phyloP scores from a whole-genome alignment of 2,797 vertebrate species.

The Anguilla obscura region DNA sequence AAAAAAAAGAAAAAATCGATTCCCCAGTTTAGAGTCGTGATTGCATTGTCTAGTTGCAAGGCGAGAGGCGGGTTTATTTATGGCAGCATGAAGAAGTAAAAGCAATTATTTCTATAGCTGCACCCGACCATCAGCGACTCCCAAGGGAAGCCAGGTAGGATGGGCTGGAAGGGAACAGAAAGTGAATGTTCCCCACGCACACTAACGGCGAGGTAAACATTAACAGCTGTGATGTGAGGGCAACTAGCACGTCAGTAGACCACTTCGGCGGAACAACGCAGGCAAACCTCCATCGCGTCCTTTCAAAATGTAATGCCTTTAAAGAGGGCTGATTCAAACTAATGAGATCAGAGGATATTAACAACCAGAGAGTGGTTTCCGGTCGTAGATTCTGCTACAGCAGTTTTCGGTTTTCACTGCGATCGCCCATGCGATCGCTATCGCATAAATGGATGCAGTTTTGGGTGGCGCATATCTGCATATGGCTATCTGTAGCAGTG shows the following conservation, averaged over 20 bases:
- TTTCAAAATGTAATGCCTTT: background rate
- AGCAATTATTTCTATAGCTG: background rate
- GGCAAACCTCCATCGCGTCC: background rate
- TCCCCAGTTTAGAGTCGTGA: background rate
- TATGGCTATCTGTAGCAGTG: background rate
- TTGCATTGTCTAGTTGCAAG: constrained; percentile 5
- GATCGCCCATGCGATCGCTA: background rate
- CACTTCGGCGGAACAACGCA: background rate
- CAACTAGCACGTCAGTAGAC: background rate
- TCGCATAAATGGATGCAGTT: background rate
- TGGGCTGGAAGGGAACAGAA: constrained; percentile 3
- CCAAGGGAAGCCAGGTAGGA: background rate
- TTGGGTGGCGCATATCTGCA: background rate
- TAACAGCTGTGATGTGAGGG: background rate
- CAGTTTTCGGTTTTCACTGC: background rate
- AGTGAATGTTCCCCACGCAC: background rate
- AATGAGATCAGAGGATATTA: background rate
- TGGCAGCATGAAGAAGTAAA: constrained; percentile 16
- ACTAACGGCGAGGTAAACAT: background rate
- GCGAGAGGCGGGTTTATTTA: constrained; percentile 31
- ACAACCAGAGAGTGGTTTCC: background rate
- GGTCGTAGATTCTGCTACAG: background rate
- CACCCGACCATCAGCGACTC: background rate
- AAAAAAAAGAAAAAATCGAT: no score
- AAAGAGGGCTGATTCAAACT: background rate